These are phyloP conservation scores for Siniperca scherzeri DNA, from an alignment of 2,797 vertebrate species.

Conservation along the genomic window DNA sequence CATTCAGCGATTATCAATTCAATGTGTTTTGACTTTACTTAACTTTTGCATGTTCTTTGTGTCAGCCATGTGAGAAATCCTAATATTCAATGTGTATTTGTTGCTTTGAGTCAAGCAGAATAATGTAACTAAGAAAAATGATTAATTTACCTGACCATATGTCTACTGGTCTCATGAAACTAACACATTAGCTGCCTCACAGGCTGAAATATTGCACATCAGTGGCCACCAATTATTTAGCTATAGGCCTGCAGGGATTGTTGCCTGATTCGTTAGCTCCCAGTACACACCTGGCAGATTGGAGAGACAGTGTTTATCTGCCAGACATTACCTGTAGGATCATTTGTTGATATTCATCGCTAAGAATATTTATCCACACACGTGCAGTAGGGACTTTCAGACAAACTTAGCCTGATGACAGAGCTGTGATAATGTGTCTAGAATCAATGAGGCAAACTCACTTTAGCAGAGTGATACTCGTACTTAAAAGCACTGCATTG, in stretches of 20 bases:
- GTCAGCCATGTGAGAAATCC: conserved; percentile 3
- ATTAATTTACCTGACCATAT: conserved; percentile 37
- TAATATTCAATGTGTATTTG: not conserved
- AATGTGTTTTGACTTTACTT: conserved; percentile 4
- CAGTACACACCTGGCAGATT: conserved; percentile 13
- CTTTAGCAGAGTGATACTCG: not conserved
- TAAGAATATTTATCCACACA: conserved; percentile 3
- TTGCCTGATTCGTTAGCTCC: conserved; percentile 34
- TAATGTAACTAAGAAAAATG: conserved; percentile 5
- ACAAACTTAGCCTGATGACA: not conserved
- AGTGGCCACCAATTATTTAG: conserved; percentile 33
- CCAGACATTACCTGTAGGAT: not conserved
- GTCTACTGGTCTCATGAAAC: conserved; percentile 19
- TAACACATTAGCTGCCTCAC: conserved; percentile 11
- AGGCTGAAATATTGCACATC: conserved; percentile 20
- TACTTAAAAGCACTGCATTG: not conserved
- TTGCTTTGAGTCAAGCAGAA: conserved; percentile 11
- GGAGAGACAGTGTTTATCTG: conserved; percentile 12
- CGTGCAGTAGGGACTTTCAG: not conserved
- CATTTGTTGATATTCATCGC: conserved; percentile 10
- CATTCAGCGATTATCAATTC: not conserved
- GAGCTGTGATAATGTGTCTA: not conserved
- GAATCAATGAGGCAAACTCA: not conserved
- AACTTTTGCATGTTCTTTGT: not conserved
- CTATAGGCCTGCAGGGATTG: conserved; percentile 25